Percentiles rank a stretch among this genome's conserved stretches.
phyloP scores from a whole-genome alignment of 2,888 invertebrate species.

The Dynastes tityus region DNA sequence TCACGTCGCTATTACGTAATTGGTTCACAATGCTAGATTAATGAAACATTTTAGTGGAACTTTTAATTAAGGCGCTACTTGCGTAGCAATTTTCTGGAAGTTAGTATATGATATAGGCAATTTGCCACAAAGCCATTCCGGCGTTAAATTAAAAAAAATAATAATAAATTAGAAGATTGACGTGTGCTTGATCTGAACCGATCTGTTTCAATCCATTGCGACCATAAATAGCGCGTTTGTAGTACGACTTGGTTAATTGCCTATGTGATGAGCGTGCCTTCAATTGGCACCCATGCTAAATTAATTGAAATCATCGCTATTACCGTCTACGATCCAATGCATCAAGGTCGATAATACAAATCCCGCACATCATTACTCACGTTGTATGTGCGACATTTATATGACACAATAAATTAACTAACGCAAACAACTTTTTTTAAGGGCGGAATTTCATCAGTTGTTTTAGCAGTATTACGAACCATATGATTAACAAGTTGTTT shows the following conservation, averaged over 20 bases:
- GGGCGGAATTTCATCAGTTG: not conserved
- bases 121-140: not conserved
- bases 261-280: not conserved
- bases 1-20: no score
- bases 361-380: conserved; percentile 2
- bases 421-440: not conserved
- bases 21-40: no score
- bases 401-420: not conserved
- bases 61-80: no score
- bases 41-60: no score
- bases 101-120: no score
- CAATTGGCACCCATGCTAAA: conserved; percentile 10
- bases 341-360: conserved; percentile 9
- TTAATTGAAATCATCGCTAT: conserved; percentile 17
- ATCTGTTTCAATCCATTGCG: no score
- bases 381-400: not conserved
- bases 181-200: no score
- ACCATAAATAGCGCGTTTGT: not conserved
- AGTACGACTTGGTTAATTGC: not conserved
- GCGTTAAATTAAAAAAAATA: conserved; percentile 2
- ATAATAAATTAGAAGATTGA: no score
- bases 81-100: no score
- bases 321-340: not conserved
- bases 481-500: no score
- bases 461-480: not conserved